phyloP scores from a whole-genome alignment of 1,140 invertebrate species.

The Nasonia giraulti region DNA sequence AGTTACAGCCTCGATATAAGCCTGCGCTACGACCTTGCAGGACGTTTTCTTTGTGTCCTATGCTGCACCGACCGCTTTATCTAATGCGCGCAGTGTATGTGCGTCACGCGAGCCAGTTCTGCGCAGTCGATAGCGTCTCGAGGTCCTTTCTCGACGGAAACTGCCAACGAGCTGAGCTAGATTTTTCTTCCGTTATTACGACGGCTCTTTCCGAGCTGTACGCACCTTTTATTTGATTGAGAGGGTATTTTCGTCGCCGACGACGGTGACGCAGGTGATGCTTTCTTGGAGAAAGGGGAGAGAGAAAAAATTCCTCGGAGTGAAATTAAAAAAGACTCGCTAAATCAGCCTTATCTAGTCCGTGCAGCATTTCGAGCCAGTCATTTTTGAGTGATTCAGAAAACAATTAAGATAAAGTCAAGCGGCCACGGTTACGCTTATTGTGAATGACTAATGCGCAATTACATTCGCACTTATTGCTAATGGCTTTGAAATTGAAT shows the following conservation, averaged over 20 bases:
- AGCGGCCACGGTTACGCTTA: background rate
- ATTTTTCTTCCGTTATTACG: conserved; percentile 14
- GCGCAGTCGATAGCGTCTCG: background rate
- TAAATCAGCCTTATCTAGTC: background rate
- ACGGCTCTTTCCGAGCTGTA: background rate
- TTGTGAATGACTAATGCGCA: conserved; percentile 12
- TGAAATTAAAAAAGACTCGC: too few relatives aligned
- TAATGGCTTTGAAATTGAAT: background rate
- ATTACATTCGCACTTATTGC: background rate
- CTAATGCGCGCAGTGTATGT: background rate
- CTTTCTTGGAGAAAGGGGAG: too few relatives aligned
- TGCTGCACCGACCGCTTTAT: background rate
- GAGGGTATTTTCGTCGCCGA: background rate
- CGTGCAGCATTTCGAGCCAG: background rate
- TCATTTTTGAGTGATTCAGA: conserved; percentile 17
- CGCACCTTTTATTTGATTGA: too few relatives aligned
- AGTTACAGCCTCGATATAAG: background rate
- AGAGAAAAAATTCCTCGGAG: too few relatives aligned
- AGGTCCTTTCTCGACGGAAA: background rate
- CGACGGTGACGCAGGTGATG: background rate
- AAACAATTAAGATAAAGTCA: conserved; percentile 30
- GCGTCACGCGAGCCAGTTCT: background rate
- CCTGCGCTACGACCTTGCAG: background rate
- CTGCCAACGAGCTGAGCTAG: conserved; percentile 8
- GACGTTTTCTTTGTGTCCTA: background rate